Evolutionary conservation across 2,113 vertebrate genomes (phyloP), one percentile per base, ranked within the genome.

Genomic region (Equus przewalskii): DNA sequence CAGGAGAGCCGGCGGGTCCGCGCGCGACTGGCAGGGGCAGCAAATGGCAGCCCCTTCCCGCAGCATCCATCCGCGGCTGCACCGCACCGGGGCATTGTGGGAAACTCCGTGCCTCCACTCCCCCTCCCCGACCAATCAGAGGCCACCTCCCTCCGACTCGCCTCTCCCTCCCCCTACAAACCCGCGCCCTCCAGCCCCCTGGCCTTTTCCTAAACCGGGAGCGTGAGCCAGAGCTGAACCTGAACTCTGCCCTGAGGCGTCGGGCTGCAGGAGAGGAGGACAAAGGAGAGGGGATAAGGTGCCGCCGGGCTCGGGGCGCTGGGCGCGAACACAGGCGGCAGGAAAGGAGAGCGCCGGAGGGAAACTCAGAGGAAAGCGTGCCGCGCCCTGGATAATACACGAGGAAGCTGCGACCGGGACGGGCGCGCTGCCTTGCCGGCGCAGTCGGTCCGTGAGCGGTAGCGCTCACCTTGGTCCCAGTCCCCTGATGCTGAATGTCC

Each of bases 51-150:
- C 98, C 97, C 98, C 96, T 97, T 97, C 98, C 98, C 97, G 98
- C 99, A 99, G 98, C 99, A 99, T 99, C 99, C 99, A 98, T 99
- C 99, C 98, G 98, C 97, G 96, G 97, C 98, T 79, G 98, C 98
- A 97, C 98, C 96, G 98, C 98, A 98, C 98, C 96, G 97, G 99
- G 98, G 99, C 99, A 99, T 99, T 99, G 98, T 99, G 99, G 99
- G 99, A 99, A 99, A 99, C 99, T 99, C 99, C 98, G 96, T 92
- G 91, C 97, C 98, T 98, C 97, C 98, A 96, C 96, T 96, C 97
- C 96, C 97, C 92, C 97, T 85, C 84, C 95, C 96, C 81, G 96
- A 41, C 98, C 94, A 98, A 98, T 98, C 98, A 98, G 98, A 93
- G 96, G 95, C 95, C 94, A 11, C 86, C 94, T 21, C 96, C 89